Evolutionary conservation across 2,797 vertebrate species (phyloP), one percentile per base, ranked within the genome.

Genomic region (Labroides dimidiatus): DNA sequence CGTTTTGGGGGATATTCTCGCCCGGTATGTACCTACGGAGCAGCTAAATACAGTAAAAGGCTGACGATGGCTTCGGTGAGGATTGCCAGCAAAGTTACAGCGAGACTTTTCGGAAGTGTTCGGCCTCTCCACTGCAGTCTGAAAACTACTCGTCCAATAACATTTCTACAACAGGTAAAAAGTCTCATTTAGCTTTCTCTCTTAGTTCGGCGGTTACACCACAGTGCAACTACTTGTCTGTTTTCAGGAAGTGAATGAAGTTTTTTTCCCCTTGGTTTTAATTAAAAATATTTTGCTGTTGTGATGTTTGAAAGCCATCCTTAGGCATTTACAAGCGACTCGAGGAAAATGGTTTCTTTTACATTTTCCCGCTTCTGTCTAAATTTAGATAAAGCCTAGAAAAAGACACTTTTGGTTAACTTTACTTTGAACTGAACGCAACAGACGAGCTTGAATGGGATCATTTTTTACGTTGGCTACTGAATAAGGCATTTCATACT

Each of bases 31-130:
- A 16, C 24, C 44, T 4, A 4, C 27, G 6, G 19, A 48, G 5
- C 49, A 1, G 49, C 60, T 84, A 15, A 9, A 16, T 66, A 33
- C 9, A 52, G 36, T 10, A 7, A 48, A 49, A 60, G 33, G 58
- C 64, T 33, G 72, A 80, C n/a, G 45, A 91, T 91, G 91, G 85
- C 86, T 78, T 81, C 88, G 67, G 75, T 69, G 49, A 78, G 87
- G 76, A 51, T 87, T 64, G 57, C 84, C 41, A 60, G 80, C 10
- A 91, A 92, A 92, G 86, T 92, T 91, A 65, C 78, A 39, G 60
- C 69, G 53, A 81, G 84, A 92, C 90, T 92, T 86, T 70, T 61
- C 14, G 77, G 84, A 87, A 86, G 87, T 85, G 2, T 84, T 56
- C 71, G 36, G 45, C 68, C 71, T 58, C 69, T 77, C 41, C 79